Evolutionary conservation across 1,140 invertebrate genomes (phyloP).

Genomic region (Lepidurus packardi): DNA sequence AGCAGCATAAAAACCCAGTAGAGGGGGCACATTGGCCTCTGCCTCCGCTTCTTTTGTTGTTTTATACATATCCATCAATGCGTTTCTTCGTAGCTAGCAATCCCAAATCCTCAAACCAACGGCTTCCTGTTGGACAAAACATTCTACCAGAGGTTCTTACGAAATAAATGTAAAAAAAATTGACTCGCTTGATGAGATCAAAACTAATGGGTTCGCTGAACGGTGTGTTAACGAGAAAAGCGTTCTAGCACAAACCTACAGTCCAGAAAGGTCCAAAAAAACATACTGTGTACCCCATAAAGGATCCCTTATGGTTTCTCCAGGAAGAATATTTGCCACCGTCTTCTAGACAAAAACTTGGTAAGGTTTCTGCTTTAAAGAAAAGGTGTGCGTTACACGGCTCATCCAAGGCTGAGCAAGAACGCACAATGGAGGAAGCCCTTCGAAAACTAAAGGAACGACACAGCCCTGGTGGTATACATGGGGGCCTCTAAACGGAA

Average conservation of each 20-base stretch:
- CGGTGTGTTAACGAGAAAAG: neutral
- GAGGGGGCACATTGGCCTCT: slow-evolving; percentile 2
- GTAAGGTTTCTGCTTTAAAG: slow-evolving; percentile 7
- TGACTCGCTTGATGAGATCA: neutral
- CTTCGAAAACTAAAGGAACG: neutral
- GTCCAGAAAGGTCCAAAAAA: no score
- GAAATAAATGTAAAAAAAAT: neutral
- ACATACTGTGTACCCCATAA: neutral
- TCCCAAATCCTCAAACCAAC: neutral
- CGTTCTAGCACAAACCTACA: neutral
- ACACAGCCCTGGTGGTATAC: neutral
- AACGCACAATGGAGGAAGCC: slow-evolving; percentile 2
- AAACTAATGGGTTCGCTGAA: neutral
- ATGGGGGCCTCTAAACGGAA: neutral
- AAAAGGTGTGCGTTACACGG: neutral
- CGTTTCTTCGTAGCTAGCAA: neutral
- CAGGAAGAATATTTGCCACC: neutral
- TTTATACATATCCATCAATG: neutral
- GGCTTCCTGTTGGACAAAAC: neutral
- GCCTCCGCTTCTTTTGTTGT: neutral
- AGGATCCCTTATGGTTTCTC: neutral
- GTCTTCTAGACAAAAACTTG: neutral
- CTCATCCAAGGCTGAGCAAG: neutral
- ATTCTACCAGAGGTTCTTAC: neutral
- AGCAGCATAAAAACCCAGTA: neutral